Evolutionary conservation across 2,797 vertebrate genomes (phyloP), one percentile per base, ranked within the genome.

Genomic region (Tarsius wallacei): DNA sequence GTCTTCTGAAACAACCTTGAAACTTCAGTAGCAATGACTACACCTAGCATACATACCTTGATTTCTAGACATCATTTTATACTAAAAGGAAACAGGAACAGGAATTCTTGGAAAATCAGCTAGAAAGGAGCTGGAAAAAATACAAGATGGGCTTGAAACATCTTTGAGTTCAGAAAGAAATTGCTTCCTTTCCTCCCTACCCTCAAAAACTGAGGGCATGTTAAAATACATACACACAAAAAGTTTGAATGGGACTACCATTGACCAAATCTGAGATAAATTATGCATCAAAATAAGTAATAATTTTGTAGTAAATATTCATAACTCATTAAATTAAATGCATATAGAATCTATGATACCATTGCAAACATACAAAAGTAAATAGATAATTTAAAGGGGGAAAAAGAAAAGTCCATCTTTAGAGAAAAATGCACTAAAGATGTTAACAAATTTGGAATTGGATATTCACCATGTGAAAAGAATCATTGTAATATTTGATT

Each of bases 401-500:
- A 70, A 6, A 53, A 68, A 26, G 14, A 49, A 95, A 82, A n/a
- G 1, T 2, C 47, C 16, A 55, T 57, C 10, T 22, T 31, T 95
- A 68, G 8, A 64, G 33, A 89, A 90, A 89, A 84, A 71, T 53
- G 14, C 9, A 64, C 11, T 74, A 96, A 88, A 59, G 16, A 76
- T 87, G 10, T 66, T 55, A 42, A 55, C 90, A 92, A 91, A 90
- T 24, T 31, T 42, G 5, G 66, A 88, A 76, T 86, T 87, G 80
- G 49, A 93, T 90, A 55, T 86, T 88, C 17, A 49, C 47, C 61
- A 55, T 19, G 16, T 76, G 73, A 15, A 94, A 89, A 84, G 55
- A 85, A 85, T 83, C 61, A 91, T 51, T 84, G 14, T 71, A 49
- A 74, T 76, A 85, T 76, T 74, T 96, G 36, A 93, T 92, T 93